Conservation (phyloP, 2,113 vertebrate species). For the Rhadina sibilatrix region DNA sequence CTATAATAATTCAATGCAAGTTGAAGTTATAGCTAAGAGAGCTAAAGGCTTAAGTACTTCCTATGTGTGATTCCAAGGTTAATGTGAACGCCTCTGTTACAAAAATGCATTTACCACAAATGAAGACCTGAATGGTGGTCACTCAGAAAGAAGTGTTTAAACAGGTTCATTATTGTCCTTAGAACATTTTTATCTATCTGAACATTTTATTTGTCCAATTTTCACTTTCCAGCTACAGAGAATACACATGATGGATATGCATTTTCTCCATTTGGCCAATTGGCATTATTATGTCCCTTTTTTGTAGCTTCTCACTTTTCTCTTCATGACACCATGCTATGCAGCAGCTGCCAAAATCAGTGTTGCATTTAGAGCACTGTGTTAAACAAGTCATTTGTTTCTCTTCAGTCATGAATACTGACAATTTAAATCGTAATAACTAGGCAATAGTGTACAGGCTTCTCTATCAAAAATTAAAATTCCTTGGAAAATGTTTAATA, state of each 20-base stretch:
- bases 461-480: slow-evolving; percentile 41
- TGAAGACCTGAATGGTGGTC: background rate
- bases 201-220: background rate
- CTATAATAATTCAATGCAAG: background rate
- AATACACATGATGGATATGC: background rate
- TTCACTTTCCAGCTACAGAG: background rate
- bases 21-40: background rate
- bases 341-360: slow-evolving; percentile 40
- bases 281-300: background rate
- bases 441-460: slow-evolving; percentile 2
- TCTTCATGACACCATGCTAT: slow-evolving; percentile 23
- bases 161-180: background rate
- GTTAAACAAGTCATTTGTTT: slow-evolving; percentile 55
- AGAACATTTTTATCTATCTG: background rate
- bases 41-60: background rate
- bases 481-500: slow-evolving; percentile 43
- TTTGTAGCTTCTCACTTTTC: slow-evolving; percentile 24
- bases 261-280: background rate
- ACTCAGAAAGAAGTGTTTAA: background rate
- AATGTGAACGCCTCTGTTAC: background rate
- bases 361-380: slow-evolving; percentile 7
- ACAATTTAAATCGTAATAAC: slow-evolving; percentile 56
- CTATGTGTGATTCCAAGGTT: background rate
- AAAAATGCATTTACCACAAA: background rate
- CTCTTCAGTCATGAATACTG: slow-evolving; percentile 34